Evolutionary conservation across 2,888 invertebrate species (phyloP), one percentile per base, ranked within the genome.

Genomic region (Troides oblongomaculatus): DNA sequence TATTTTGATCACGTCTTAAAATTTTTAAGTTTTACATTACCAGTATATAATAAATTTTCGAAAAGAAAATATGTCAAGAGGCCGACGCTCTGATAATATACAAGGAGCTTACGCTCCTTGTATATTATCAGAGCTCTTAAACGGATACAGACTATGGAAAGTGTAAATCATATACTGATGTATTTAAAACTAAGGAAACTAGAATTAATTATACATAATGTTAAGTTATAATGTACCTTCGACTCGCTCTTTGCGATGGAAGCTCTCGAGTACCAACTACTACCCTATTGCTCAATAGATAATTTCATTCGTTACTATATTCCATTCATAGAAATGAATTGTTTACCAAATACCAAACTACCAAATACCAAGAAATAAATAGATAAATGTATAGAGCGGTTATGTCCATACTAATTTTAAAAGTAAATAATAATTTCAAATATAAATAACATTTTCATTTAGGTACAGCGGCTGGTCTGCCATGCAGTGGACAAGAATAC

Each of bases 401-500:
- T 50, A 14, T 17, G 17, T 0, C 1, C 14, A 50, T 50, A 14
- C 50, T 50, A 50, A 50, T 50, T 17, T 50, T 14, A 18, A 18
- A 50, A 50, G 5, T 50, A 50, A 50, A 50, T 50, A 50, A 14
- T 14, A 50, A 18, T 50, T 50, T 14, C 5, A 18, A 50, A 18
- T 50, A 2, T 50, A 50, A 50, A 50, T 14, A 50, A 50, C 18
- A 7, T 53, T 53, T 53, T 53, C 5, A 53, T 53, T 53, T n/a
- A 2, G 80, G 74, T 18, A 77, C 81, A 18, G 73, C 77, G 60
- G 86, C 83, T 43, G 87, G 88, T 1, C 72, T 73, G 2, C 74
- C 86, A 0, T 92, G 91, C 75, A 74, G 72, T 1, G 81, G 85
- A 0, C 84, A 88, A 69, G 85, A 93, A 18, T 94, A 94, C 77